Evolutionary conservation across 37 sponge, comb jelly and placozoan species (phyloP), one percentile per base, ranked within the genome.

Genomic region (Aplysina aerophoba): DNA sequence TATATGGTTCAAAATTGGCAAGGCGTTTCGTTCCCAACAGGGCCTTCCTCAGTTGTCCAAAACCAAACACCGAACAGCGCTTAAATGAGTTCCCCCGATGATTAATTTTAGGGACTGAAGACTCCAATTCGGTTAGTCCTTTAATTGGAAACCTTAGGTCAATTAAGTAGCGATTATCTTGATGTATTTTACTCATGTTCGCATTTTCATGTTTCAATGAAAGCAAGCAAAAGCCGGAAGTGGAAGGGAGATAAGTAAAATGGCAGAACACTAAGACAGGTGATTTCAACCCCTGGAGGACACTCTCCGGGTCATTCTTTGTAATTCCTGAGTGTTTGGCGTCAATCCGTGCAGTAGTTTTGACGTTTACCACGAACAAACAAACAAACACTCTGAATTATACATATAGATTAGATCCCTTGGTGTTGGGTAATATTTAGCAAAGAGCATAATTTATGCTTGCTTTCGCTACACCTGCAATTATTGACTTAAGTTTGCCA

Each of bases 121-220:
- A 85, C 90, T 91, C 94, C 91, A 90, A 90, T 87, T 73, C 62
- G 81, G 94, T 90, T 64, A 58, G 81, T 89, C 91, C 83, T 82
- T 63, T 57, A 69, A 85, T 90, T 88, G 94, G 91, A 93, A 93
- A 81, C 94, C 91, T 88, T 82, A 80, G 89, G 94, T 90, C 50
- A 59, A 75, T 44, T 90, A 91, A 87, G 61, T 88, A 90, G 73
- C 84, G 94, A 84, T 90, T 91, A 72, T 67, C 89, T 88, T 91
- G 88, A 59, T 94, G 84, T 86, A 86, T 86, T 85, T 91, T 94
- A 94, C 95, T 94, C 90, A 94, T 94, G 87, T 91, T 94, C 92
- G 89, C 91, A 94, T 91, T 91, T 86, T 94, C 92, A 89, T 89
- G n/a, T n/a, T n/a, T n/a, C n/a, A n/a, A n/a, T n/a, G n/a, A n/a